Conservation (phyloP, 2,888 invertebrate species). For the Lacanobia oleracea region DNA sequence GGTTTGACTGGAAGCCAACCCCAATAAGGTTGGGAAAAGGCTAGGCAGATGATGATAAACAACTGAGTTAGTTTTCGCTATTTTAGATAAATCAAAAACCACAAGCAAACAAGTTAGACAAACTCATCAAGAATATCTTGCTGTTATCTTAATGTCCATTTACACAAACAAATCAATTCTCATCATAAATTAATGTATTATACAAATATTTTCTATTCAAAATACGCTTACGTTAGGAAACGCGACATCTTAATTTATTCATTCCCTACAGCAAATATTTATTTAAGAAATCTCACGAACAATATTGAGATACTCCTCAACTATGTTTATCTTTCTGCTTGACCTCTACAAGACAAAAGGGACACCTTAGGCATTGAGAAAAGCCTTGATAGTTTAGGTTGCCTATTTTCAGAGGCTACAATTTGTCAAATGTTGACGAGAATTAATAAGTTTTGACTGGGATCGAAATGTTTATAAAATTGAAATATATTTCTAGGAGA, state of each 20-base stretch:
- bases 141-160: neutral
- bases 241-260: constrained; percentile 4
- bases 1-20: too few relatives aligned
- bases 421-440: neutral
- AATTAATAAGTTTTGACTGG: constrained; percentile 4
- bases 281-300: constrained; percentile 14
- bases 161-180: neutral
- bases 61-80: too few relatives aligned
- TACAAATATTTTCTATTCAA: neutral
- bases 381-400: constrained; percentile 6
- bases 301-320: neutral
- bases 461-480: neutral
- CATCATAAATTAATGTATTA: neutral
- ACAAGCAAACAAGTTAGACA: too few relatives aligned
- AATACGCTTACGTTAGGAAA: neutral
- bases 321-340: constrained; percentile 15
- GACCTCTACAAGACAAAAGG: constrained; percentile 34
- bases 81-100: too few relatives aligned
- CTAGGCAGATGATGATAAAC: too few relatives aligned
- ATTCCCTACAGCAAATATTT: constrained; percentile 12
- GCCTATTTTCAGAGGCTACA: constrained; percentile 3
- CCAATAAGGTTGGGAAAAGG: too few relatives aligned
- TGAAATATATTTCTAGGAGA: neutral
- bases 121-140: neutral
- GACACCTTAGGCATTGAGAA: constrained; percentile 27